Evolutionary conservation across 2,797 vertebrate genomes (phyloP).

Genomic region (Garrulus glandarius): DNA sequence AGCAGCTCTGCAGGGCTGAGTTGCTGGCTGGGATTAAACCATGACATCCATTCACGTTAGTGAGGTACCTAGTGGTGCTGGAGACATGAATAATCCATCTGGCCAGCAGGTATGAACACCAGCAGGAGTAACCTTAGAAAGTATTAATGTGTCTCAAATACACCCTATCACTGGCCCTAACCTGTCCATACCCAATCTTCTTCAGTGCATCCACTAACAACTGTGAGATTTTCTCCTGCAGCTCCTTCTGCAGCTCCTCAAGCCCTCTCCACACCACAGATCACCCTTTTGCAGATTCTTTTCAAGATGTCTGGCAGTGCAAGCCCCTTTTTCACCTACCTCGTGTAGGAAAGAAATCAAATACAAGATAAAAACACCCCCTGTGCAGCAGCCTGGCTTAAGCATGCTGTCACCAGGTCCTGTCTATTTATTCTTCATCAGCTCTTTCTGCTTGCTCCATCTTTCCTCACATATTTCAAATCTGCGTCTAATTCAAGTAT

Average conservation of each 20-base stretch:
- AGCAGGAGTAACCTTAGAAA: neutral
- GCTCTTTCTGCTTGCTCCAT: neutral
- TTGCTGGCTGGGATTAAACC: neutral
- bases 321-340: neutral
- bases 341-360: neutral
- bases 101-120: neutral
- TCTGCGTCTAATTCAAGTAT: slow-evolving; percentile 29
- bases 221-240: neutral
- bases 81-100: neutral
- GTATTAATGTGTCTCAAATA: neutral
- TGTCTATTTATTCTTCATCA: neutral
- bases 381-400: neutral
- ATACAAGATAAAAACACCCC: neutral
- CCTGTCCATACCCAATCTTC: neutral
- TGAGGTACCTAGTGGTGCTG: neutral
- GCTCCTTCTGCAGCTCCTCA: neutral
- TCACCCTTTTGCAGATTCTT: neutral
- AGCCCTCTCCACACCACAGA: neutral
- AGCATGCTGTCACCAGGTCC: neutral
- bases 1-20: neutral
- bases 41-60: neutral
- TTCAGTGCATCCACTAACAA: neutral
- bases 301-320: neutral
- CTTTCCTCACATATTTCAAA: slow-evolving; percentile 17
- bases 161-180: neutral